Evolutionary conservation across 2,888 invertebrate species (phyloP), one percentile per base, ranked within the genome.

Genomic region (Lacanobia wlatinum): DNA sequence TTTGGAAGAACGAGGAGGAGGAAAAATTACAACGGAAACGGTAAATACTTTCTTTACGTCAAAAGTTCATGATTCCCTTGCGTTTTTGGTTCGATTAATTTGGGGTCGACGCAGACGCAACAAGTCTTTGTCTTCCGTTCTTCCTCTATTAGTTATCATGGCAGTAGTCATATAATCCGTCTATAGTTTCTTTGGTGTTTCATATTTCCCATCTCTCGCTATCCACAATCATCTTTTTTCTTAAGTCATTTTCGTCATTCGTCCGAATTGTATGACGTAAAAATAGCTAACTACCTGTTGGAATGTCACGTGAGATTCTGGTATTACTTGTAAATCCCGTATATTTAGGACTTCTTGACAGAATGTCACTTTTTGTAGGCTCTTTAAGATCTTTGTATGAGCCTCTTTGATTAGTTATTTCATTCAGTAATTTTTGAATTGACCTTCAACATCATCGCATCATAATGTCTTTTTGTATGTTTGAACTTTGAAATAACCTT

Each of bases 1-100:
- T 84, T 76, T 84, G 3, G 28, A 55, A 28, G 46, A 23, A 53
- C 3, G 21, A 84, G 81, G 81, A 81, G 83, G 60, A 67, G 60
- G 74, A 73, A 64, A 50, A 28, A 59, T 38, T 59, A 9, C 53
- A 38, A 65, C 4, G 58, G 61, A 79, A 73, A 73, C 65, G 53
- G 7, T 34, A 72, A 56, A 58, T 59, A 28, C 38, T 78, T 71
- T 78, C 43, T 58, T 55, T 50, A 48, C 5, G 7, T 48, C 16
- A 2, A 18, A 18, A 48, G 48, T 48, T 56, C 28, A 12, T 38
- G 10, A 34, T 56, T 6, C 9, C 18, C 34, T 56, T 56, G 23
- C 28, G 1, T 28, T 55, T 55, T 34, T 28, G 3, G 18, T n/a
- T 38, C 18, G 10, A 1, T 28, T 28, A 23, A 53, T 23, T 28